These are phyloP conservation scores for Myanophis thanlyinensis DNA, from an alignment of 2,113 vertebrate genomes.

Conservation along the genomic window DNA sequence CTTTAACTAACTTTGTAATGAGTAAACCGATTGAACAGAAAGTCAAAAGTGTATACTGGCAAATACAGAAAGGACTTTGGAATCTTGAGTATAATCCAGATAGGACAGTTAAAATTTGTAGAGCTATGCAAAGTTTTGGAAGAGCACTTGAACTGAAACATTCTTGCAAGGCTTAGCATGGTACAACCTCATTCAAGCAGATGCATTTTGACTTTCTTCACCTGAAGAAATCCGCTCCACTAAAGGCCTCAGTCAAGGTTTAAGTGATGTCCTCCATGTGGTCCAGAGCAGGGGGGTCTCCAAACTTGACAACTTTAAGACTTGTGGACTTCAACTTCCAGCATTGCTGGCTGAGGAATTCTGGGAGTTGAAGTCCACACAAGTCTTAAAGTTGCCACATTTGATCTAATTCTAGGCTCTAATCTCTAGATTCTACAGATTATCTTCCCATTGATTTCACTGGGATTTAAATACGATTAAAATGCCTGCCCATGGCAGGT, in stretches of 20 bases:
- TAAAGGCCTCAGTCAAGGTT: neutral
- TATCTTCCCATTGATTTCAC: conserved; percentile 28
- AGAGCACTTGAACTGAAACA: neutral
- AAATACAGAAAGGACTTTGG: neutral
- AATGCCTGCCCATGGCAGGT: neutral
- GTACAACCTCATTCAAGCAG: neutral
- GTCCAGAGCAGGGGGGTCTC: neutral
- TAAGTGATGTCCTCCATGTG: neutral
- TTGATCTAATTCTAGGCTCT: no score
- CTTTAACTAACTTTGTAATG: rapidly evolving
- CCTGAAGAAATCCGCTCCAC: neutral
- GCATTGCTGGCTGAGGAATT: neutral
- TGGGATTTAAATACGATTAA: conserved; percentile 5
- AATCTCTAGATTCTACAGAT: no score
- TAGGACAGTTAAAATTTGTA: neutral
- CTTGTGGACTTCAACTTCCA: neutral
- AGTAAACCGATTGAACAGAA: neutral
- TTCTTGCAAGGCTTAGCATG: neutral
- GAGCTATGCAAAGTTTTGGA: neutral
- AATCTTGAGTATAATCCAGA: neutral
- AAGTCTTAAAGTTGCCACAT: neutral
- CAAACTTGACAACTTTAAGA: neutral
- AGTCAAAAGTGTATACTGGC: neutral
- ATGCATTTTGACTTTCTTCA: neutral
- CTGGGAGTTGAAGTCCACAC: neutral